Base-by-base conservation (phyloP, 2,888 invertebrate species). In the Epistrophe grossulariae region DNA sequence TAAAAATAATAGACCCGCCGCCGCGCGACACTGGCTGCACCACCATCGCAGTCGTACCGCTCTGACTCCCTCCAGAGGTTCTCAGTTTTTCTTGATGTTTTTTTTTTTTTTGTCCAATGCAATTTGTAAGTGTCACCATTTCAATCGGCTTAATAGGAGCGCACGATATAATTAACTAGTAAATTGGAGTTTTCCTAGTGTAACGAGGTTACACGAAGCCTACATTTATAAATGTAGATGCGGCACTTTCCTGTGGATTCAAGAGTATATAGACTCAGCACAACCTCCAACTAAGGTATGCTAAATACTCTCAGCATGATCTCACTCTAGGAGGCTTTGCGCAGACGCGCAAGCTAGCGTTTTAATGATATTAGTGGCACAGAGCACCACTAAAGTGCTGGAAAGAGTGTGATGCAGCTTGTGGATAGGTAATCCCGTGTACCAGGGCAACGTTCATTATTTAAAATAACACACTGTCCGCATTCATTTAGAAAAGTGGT, bases 71-170 rank as follows among this genome's bases (percentile, higher is more conserved):
- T 35, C 45, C 11, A 52, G 55, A 28, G 31, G 19, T 62, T 74
- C 38, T 40, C 64, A 43, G 31, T 43, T 48, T 57, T 52, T 74
- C 45, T 64, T 15, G 35, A 68, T 68, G 59, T 52, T 28, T 52
- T 31, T 45, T 24, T 35, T 31, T 8, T 64, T 43, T 35, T 66
- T 19, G 31, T 52, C 43, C 55, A 66, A 31, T 70, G 76, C 87
- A 87, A 87, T 87, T 87, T 87, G 87, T 83, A 87, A 87, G 87
- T 87, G 87, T 87, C 87, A 87, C 87, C 87, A 87, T 87, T 87
- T 87, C 87, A 87, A 87, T 87, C 83, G 87, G 76, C 83, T 83
- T 87, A 87, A 87, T 87, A 83, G 79, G 83, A 83, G 87, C 76
- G 40, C 87, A 87, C 87, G 76, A 83, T 83, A 87, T 87, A 87